phyloP scores from a whole-genome alignment of 2,888 invertebrate genomes.

The Perizoma flavofasciatum region DNA sequence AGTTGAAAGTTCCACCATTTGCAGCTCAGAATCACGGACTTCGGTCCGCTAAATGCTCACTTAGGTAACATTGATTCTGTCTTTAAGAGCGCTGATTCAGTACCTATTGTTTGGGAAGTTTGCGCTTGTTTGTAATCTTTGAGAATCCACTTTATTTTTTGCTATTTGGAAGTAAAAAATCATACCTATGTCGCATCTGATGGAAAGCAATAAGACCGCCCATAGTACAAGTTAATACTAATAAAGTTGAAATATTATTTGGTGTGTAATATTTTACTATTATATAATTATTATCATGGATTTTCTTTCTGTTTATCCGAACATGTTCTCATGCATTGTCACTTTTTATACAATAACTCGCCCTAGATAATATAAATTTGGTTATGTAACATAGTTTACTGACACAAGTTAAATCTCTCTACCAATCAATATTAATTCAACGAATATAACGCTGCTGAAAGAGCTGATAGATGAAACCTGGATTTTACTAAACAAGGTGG shows the following conservation, averaged over 20 bases:
- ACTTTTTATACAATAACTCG: too few relatives aligned
- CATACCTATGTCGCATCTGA: too few relatives aligned
- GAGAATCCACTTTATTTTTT: too few relatives aligned
- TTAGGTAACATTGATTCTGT: slow-evolving; percentile 26
- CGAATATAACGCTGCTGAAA: slow-evolving; percentile 8
- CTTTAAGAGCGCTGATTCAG: slow-evolving; percentile 9
- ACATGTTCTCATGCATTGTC: too few relatives aligned
- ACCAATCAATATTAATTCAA: slow-evolving; percentile 4
- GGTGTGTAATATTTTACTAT: background rate
- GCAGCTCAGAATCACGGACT: slow-evolving; percentile 24
- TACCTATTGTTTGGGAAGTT: slow-evolving; percentile 2
- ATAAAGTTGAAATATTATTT: background rate
- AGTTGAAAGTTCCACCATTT: slow-evolving; percentile 28
- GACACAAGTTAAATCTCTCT: background rate
- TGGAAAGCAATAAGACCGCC: too few relatives aligned
- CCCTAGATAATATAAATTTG: too few relatives aligned
- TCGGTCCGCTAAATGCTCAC: slow-evolving; percentile 22
- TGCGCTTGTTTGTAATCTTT: slow-evolving; percentile 5
- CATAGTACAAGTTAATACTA: too few relatives aligned
- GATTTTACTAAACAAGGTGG: slow-evolving; percentile 44
- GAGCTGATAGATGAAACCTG: slow-evolving; percentile 25
- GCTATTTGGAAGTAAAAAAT: too few relatives aligned
- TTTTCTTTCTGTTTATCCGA: too few relatives aligned
- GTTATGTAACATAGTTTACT: too few relatives aligned
- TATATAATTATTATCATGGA: too few relatives aligned